Evolutionary conservation across 1,140 invertebrate species (phyloP), one percentile per base, ranked within the genome.

Genomic region (Elysia chlorotica): DNA sequence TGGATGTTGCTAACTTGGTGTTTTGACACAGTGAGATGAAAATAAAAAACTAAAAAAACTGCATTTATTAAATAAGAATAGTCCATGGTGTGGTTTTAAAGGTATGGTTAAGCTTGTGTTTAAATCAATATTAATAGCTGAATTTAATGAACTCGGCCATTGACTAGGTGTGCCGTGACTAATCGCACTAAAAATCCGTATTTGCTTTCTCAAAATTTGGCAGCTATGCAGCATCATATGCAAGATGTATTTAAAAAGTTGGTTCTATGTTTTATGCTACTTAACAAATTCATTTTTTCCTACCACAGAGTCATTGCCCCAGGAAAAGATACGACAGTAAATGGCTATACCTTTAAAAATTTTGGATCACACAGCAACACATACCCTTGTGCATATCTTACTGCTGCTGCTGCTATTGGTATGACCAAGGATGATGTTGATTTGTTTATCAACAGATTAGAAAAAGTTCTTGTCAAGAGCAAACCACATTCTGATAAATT

Each of bases 381-480:
- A 77, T 92, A 92, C 81, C 89, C 90, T 33, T 86, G 87, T 67
- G 88, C 91, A 25, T 93, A 93, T 81, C 85, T 93, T 56, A 93
- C 92, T 25, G 92, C 91, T 57, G 92, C 92, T 25, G 92, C 92
- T 21, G 89, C 91, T 28, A 87, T 93, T 66, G 92, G 93, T n/a
- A 92, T 93, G 88, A 90, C 89, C 48, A 89, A 89, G 78, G 81
- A 85, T 2, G 93, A 93, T 75, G 89, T 93, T 23, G 91, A 93
- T 79, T 78, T 87, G 30, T 93, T 93, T 85, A 86, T 92, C 36
- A 89, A 90, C 72, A 87, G 91, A 79, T 85, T 93, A 41, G 89
- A 91, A 74, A 92, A 92, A 77, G 80, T 86, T 37, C 68, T 89
- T 17, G 57, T 68, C 10, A 84, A 83, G n/a, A n/a, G n/a, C n/a